These are phyloP conservation scores for Campaea margaritaria DNA, from an alignment of 2,888 invertebrate species.

Conservation along the genomic window DNA sequence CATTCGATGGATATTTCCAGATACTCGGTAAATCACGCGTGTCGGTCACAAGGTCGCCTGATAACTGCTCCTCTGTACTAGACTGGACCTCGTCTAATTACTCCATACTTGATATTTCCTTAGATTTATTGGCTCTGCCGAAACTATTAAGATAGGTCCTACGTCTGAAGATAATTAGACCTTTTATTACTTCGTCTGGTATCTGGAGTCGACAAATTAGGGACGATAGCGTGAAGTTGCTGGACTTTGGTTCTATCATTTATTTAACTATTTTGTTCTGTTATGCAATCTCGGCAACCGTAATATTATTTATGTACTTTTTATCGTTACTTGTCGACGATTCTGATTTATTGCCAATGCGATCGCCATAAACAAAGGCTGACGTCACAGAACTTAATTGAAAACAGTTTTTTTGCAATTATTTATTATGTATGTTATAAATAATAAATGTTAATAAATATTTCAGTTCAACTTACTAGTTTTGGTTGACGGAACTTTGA, in stretches of 20 bases:
- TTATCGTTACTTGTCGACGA: not conserved
- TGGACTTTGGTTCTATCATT: slow-evolving; percentile 3
- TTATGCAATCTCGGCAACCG: no score
- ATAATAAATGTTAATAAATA: no score
- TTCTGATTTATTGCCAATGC: not conserved
- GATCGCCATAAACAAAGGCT: not conserved
- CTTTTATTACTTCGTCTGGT: not conserved
- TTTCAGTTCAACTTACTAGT: no score
- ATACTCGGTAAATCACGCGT: slow-evolving; percentile 3
- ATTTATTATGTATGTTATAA: no score
- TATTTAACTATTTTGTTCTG: no score
- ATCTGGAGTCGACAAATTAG: slow-evolving; percentile 54
- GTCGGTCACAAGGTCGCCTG: slow-evolving; percentile 43
- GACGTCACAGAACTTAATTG: not conserved
- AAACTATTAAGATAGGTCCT: slow-evolving; percentile 7
- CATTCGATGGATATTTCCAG: slow-evolving; percentile 10
- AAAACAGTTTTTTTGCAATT: no score
- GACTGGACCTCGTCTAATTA: slow-evolving; percentile 44
- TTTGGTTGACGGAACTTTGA: no score
- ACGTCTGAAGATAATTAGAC: slow-evolving; percentile 7
- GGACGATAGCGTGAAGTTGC: slow-evolving; percentile 6
- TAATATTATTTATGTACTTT: not conserved
- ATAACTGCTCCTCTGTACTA: slow-evolving; percentile 39
- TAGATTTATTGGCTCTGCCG: slow-evolving; percentile 9
- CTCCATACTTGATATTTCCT: slow-evolving; percentile 17